Evolutionary conservation across 2,113 vertebrate genomes (phyloP).

Genomic region (Agelaius phoeniceus): DNA sequence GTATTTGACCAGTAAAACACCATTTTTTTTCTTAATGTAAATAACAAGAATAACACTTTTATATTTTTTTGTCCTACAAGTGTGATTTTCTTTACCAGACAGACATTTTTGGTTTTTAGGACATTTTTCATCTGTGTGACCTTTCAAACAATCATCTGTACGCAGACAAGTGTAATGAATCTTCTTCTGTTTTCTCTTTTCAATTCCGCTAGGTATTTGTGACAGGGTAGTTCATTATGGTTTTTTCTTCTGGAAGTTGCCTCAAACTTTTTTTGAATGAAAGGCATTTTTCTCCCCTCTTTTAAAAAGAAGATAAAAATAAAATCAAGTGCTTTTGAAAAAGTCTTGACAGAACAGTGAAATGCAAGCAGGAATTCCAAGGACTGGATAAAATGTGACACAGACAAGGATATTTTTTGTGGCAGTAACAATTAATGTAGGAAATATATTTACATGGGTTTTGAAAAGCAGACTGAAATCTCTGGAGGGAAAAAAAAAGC

Average conservation of each 20-base stretch:
- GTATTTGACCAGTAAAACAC: background rate
- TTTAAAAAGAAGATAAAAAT: background rate
- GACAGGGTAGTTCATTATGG: background rate
- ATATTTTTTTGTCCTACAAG: background rate
- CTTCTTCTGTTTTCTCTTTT: constrained; percentile 24
- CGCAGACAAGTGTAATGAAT: constrained; percentile 33
- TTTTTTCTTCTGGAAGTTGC: constrained; percentile 6
- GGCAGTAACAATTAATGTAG: background rate
- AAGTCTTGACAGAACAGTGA: background rate
- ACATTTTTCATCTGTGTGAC: constrained; percentile 12
- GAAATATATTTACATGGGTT: background rate
- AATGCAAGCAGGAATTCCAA: background rate
- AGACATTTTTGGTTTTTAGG: background rate
- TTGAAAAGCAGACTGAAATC: background rate
- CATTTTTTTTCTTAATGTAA: background rate
- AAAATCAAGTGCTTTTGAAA: background rate
- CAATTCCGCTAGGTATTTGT: background rate
- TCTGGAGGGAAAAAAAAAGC: background rate
- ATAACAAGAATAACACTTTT: background rate
- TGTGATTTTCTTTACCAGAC: background rate
- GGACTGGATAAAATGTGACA: background rate
- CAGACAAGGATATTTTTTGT: background rate
- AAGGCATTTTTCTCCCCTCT: rapidly evolving
- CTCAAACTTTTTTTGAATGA: background rate
- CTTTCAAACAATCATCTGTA: constrained; percentile 37